Evolutionary conservation across 1,140 invertebrate species (phyloP).

Genomic region (Saxidomus purpurata): DNA sequence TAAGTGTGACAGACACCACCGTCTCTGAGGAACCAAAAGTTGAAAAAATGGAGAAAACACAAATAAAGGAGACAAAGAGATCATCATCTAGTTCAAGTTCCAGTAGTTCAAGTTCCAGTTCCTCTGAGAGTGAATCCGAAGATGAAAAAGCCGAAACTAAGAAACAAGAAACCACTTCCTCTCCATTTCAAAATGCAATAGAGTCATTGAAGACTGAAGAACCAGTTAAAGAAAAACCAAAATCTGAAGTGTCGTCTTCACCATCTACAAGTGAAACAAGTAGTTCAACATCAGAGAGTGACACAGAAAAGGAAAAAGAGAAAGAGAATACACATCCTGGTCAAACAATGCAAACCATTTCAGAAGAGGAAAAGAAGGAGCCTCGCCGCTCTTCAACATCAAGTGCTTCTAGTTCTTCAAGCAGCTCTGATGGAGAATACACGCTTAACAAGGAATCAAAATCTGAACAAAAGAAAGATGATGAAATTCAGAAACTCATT

Average conservation of each 20-base stretch:
- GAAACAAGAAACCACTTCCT: not conserved
- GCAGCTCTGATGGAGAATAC: slow-evolving; percentile 49
- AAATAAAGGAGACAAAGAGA: slow-evolving; percentile 1
- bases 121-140: slow-evolving; percentile 35
- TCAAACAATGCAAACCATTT: not conserved
- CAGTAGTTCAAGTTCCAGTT: not conserved
- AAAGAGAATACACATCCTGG: not conserved
- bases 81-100: not conserved
- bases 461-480: not conserved
- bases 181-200: not conserved
- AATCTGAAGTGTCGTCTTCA: not conserved
- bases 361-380: slow-evolving; percentile 4
- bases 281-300: not conserved
- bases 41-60: not conserved
- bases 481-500: too few species aligned
- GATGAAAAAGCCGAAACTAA: not conserved
- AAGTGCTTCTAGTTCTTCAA: slow-evolving; percentile 36
- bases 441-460: slow-evolving; percentile 20
- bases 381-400: not conserved
- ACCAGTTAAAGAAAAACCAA: not conserved
- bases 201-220: not conserved
- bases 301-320: not conserved
- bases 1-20: slow-evolving; percentile 18
- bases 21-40: not conserved
- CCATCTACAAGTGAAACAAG: not conserved